These are phyloP conservation scores for Xiphophorus couchianus DNA, from an alignment of 2,113 vertebrate genomes.

Conservation along the genomic window DNA sequence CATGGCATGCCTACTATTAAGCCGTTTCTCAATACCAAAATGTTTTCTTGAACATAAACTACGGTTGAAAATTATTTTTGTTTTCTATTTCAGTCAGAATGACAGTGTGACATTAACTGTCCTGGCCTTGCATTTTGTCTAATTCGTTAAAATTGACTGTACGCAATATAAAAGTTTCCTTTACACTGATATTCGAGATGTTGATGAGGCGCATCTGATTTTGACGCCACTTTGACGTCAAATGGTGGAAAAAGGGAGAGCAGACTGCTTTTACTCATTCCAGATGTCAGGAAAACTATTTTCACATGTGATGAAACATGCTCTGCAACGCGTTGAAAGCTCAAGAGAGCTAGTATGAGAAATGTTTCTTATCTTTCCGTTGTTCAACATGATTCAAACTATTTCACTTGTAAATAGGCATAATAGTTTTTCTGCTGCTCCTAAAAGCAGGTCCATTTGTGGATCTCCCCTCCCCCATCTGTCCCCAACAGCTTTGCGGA, in stretches of 20 bases:
- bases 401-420: neutral
- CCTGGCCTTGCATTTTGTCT: no score
- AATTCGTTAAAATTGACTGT: neutral
- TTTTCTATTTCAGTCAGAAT: neutral
- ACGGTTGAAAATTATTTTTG: neutral
- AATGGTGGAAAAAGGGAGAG: conserved; percentile 13
- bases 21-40: neutral
- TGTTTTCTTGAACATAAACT: neutral
- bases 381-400: neutral
- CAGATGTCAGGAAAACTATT: conserved; percentile 53
- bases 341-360: neutral
- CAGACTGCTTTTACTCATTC: conserved; percentile 37
- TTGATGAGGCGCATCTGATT: neutral
- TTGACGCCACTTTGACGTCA: neutral
- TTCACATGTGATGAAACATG: neutral
- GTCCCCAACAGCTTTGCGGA: no score
- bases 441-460: no score
- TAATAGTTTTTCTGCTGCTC: no score
- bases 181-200: neutral
- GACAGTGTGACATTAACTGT: no score
- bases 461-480: no score
- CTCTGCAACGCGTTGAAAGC: neutral
- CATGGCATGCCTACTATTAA: neutral
- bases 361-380: neutral
- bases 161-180: neutral